Base-by-base conservation (phyloP, 1,140 invertebrate genomes). In the Drosophila virilis region DNA sequence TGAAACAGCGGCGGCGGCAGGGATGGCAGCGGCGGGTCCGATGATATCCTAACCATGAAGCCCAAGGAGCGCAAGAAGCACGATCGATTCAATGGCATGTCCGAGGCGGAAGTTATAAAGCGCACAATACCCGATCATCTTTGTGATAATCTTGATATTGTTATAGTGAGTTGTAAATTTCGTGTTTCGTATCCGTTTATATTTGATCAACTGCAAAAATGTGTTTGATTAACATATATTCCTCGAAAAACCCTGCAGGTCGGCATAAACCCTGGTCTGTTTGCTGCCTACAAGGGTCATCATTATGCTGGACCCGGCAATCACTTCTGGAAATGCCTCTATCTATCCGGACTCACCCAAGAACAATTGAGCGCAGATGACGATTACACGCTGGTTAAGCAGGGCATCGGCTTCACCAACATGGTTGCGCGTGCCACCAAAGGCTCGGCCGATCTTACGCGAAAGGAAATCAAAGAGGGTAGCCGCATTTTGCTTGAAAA, bases 281-380 rank as follows among this genome's bases (percentile, higher is more conserved):
- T 98, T 93, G 98, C 98, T 61, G 98, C 98, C 57, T 98, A 98
- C 93, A 98, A 98, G 93, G 98, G 98, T 8, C 98, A 99, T 93
- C 98, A 99, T 93, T 99, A 99, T 94, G 98, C 98, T 50, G 98
- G 98, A 55, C 98, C 98, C 60, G 98, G 98, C 37, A 99, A 99
- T 94, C 98, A 99, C 94, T 99, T 99, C 93, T 99, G 98, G 98
- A 99, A 99, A 94, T 99, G 98, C 93, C 93, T 99, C 62, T 98
- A 98, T 93, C 93, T 99, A 55, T 97, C 97, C 57, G 98, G 98
- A 9, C 94, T 99, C 35, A 98, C 98, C 12, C 95, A 97, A 42
- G 97, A 99, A 92, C 98, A 98, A 89, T 96, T 99, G 95, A 98
- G 96, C 82, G 97, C 98, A 2, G 97, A 98, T 91, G 98, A 99